Percentiles rank a stretch among this genome's conserved stretches.
These are phyloP conservation scores for Calephelis virginiensis DNA, from an alignment of 1,140 invertebrate species.

Conservation along the genomic window DNA sequence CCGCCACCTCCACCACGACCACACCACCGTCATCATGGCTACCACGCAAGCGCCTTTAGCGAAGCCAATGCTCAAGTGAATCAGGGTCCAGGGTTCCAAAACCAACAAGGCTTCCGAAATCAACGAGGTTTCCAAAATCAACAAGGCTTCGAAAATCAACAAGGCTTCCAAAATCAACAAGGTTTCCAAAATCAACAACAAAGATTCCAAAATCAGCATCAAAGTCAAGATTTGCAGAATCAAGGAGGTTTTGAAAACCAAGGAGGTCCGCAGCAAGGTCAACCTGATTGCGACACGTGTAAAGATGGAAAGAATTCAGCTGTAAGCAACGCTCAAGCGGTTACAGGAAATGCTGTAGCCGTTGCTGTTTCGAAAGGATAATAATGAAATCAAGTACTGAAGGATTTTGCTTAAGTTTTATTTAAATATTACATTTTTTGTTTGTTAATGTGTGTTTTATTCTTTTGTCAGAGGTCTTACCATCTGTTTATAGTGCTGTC, in stretches of 20 bases:
- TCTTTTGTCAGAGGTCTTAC: too few species aligned
- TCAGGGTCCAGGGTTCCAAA: neutral
- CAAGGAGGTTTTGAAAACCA: neutral
- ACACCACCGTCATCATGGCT: neutral
- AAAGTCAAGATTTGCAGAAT: neutral
- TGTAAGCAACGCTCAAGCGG: slow-evolving; percentile 28
- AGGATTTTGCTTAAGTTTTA: too few species aligned
- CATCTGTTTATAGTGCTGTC: too few species aligned
- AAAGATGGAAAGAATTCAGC: slow-evolving; percentile 18
- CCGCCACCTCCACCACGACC: neutral
- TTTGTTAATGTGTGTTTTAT: too few species aligned
- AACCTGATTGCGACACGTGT: slow-evolving; percentile 26
- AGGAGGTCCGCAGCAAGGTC: neutral
- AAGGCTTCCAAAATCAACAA: slow-evolving; percentile 2
- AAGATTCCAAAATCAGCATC: neutral
- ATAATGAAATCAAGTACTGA: neutral
- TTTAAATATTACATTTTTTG: too few species aligned
- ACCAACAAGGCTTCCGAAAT: neutral
- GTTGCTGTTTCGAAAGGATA: slow-evolving; percentile 26
- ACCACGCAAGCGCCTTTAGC: neutral
- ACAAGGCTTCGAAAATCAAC: neutral
- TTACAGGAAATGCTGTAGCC: slow-evolving; percentile 27
- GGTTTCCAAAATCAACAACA: neutral
- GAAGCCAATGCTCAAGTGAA: neutral
- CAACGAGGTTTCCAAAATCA: neutral